Percentiles rank a stretch among this genome's conserved stretches.
Evolutionary conservation across 2,797 vertebrate species (phyloP).

Genomic region (Rhinella marina): DNA sequence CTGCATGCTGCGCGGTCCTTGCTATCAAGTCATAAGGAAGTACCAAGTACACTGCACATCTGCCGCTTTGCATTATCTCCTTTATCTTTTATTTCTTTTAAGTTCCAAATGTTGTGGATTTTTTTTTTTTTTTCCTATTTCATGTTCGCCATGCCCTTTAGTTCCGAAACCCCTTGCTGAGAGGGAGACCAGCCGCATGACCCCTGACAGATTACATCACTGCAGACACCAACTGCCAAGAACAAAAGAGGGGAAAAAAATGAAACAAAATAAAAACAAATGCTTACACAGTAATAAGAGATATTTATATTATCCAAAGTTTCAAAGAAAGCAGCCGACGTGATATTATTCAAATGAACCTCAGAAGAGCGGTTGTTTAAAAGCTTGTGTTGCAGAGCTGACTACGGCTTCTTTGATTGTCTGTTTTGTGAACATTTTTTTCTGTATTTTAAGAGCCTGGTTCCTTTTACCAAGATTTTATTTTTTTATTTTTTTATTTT

Average conservation of each 20-base stretch:
- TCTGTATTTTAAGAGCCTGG: slow-evolving; percentile 69
- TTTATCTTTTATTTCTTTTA: slow-evolving; percentile 11
- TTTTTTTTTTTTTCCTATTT: not conserved
- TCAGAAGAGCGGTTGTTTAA: slow-evolving; percentile 42
- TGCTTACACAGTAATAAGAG: slow-evolving; percentile 54
- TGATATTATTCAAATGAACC: slow-evolving; percentile 55
- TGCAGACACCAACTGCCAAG: slow-evolving; percentile 67
- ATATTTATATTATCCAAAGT: slow-evolving; percentile 56
- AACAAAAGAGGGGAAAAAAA: slow-evolving; percentile 63
- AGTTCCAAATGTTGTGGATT: too few relatives aligned
- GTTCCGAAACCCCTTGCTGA: slow-evolving; percentile 42
- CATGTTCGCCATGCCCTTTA: slow-evolving; percentile 11
- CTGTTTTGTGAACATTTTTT: slow-evolving; percentile 61
- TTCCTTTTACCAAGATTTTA: slow-evolving; percentile 63
- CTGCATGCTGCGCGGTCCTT: not conserved
- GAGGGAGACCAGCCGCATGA: slow-evolving; percentile 64
- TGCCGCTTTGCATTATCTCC: not conserved
- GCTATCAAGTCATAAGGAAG: not conserved
- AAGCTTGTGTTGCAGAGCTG: slow-evolving; percentile 41
- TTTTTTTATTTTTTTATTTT: slow-evolving; percentile 65
- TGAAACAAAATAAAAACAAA: slow-evolving; percentile 58
- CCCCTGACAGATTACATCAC: slow-evolving; percentile 72
- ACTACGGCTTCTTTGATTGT: slow-evolving; percentile 47
- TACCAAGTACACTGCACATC: not conserved
- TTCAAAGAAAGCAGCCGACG: slow-evolving; percentile 57